phyloP scores from a whole-genome alignment of 2,113 vertebrate genomes.

The Dunckerocampus dactyliophorus region DNA sequence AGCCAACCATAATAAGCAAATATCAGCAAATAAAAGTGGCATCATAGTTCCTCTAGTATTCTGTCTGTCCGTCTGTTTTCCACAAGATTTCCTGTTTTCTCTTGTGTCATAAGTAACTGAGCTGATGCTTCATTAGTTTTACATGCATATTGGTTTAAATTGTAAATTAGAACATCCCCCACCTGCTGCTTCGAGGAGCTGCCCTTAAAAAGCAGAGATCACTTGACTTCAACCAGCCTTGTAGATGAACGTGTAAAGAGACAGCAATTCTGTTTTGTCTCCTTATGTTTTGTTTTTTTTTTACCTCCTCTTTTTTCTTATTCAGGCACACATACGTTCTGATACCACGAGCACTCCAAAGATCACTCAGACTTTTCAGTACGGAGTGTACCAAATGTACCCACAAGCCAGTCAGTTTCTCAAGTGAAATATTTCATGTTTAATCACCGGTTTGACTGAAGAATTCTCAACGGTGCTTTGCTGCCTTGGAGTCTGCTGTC shows the following conservation, averaged over 20 bases:
- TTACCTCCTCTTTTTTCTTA: not conserved
- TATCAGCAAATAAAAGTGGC: conserved; percentile 10
- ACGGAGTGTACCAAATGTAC: not conserved
- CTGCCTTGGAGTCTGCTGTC: conserved; percentile 12
- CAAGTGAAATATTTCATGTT: not conserved
- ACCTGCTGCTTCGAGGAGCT: conserved; percentile 15
- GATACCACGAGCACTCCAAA: not conserved
- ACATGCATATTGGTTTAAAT: not conserved
- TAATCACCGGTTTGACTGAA: not conserved
- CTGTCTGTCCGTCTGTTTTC: not conserved
- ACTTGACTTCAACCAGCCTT: conserved; percentile 13
- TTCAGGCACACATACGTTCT: not conserved
- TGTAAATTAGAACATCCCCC: conserved; percentile 10
- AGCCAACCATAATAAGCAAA: conserved; percentile 16
- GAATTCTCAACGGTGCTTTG: not conserved
- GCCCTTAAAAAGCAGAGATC: conserved; percentile 16
- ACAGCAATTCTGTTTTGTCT: conserved; percentile 11
- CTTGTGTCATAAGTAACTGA: not conserved
- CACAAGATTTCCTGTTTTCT: not conserved
- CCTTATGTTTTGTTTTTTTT: not conserved
- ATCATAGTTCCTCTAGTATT: not conserved
- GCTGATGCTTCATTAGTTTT: conserved; percentile 4
- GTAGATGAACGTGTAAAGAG: conserved; percentile 13
- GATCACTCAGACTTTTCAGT: not conserved
- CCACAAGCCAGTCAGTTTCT: not conserved